Evolutionary conservation across 2,888 invertebrate species (phyloP).

Genomic region (Portevinia maculata): DNA sequence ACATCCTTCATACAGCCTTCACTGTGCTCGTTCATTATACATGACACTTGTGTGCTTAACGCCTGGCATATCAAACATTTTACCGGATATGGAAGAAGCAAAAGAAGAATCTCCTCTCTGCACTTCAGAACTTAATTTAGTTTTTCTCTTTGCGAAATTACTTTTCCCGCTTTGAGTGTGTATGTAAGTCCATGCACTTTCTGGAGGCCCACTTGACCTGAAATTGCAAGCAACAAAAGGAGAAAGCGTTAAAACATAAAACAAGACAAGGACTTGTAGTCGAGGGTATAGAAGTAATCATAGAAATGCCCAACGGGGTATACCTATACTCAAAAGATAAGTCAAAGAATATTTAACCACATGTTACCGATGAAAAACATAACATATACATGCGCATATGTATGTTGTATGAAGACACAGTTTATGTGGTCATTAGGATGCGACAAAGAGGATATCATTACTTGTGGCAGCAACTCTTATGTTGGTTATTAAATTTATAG

Average conservation of each 20-base stretch:
- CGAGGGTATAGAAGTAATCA: constrained; percentile 23
- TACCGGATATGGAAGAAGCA: constrained; percentile 58
- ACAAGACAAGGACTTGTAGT: constrained; percentile 20
- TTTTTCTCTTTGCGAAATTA: constrained; percentile 73
- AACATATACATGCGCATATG: background rate
- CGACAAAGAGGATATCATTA: too few relatives aligned
- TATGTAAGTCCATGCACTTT: constrained; percentile 67
- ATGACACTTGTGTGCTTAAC: constrained; percentile 74
- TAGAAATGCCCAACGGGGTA: constrained; percentile 49
- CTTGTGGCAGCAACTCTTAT: too few relatives aligned
- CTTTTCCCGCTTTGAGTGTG: constrained; percentile 68
- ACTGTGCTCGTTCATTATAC: constrained; percentile 55
- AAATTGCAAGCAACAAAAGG: constrained; percentile 44
- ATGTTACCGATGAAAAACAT: background rate
- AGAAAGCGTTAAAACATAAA: constrained; percentile 18
- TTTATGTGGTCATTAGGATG: too few relatives aligned
- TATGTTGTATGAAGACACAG: background rate
- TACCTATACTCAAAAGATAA: background rate
- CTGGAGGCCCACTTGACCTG: constrained; percentile 70
- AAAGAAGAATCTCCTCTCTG: constrained; percentile 46
- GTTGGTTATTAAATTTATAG: too few relatives aligned
- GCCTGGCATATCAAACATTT: constrained; percentile 72
- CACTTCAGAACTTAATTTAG: constrained; percentile 69
- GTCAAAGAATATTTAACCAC: background rate
- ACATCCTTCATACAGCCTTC: constrained; percentile 40